Base-by-base conservation (phyloP, 2,797 vertebrate species). In the Lacerta viridis region DNA sequence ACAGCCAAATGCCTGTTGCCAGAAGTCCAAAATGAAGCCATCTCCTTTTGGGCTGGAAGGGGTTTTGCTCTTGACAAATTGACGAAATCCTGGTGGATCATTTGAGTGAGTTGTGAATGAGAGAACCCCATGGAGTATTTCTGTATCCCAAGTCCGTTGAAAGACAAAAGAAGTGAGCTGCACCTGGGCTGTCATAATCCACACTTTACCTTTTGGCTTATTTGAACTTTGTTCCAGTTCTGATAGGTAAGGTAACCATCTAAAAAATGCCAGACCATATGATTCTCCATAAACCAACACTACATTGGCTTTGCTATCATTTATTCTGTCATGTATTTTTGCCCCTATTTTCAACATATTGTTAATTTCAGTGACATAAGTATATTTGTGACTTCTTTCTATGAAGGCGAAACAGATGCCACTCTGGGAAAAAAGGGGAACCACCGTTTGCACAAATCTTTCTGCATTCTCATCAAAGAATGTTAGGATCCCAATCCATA, bases 111-210 rank as follows among this genome's bases (percentile, higher is more conserved):
- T 11, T 20, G 36, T 7, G 59, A 85, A 77, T 2, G 64, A 68
- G 5, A 85, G 59, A 23, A 61, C 61, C 2, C 84, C 84, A 86
- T 87, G 79, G 6, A 82, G 15, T 46, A 29, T 87, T 1, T 61
- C 68, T 81, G 69, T 25, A 74, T 87, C 78, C 86, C 68, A 87
- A 17, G 27, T 20, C 68, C 55, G 59, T 81, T 81, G 78, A 74
- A n/a, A 81, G 39, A 41, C 33, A 8, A 72, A 43, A n/a, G 86
- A 72, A 61, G 78, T 43, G 50, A 81, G 23, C 29, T 87, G 50
- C 50, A 87, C 64, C 27, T 87, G 86, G 25, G 68, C 43, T 41
- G 78, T 81, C 36, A 81, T 61, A 15, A 87, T 87, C 78, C 86
- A 87, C 36, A 81, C 86, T 41, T 61, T 64, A 43, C 86, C 86